Evolutionary conservation across 2,888 invertebrate genomes (phyloP).

Genomic region (Diplolepis rosae): DNA sequence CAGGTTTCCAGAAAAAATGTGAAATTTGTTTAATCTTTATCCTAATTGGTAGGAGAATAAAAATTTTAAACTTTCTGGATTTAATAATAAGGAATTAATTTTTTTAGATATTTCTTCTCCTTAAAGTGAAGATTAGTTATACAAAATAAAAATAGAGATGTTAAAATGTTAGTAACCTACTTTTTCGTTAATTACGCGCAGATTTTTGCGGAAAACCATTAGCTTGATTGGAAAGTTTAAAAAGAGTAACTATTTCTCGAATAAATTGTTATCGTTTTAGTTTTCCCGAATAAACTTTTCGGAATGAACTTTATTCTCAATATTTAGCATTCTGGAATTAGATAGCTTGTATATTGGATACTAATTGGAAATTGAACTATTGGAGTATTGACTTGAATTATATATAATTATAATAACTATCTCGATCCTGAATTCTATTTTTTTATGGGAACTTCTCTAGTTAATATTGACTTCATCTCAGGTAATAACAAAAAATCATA

Average conservation of each 20-base stretch:
- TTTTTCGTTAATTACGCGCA: background rate
- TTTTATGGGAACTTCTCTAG: no score
- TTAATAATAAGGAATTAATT: background rate
- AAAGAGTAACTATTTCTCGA: background rate
- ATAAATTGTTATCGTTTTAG: conserved; percentile 18
- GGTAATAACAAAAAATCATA: no score
- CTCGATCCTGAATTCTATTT: no score
- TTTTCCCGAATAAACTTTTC: background rate
- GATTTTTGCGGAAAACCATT: background rate
- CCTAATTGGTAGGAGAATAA: no score
- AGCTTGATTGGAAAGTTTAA: conserved; percentile 14
- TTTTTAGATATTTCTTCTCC: background rate
- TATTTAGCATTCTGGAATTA: background rate
- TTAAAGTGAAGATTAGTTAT: background rate
- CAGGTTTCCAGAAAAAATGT: no score
- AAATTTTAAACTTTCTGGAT: no score
- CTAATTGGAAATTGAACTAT: background rate
- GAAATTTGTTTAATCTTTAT: no score
- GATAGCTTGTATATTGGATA: background rate
- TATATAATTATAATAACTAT: no score
- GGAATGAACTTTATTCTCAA: background rate
- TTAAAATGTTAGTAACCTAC: conserved; percentile 33
- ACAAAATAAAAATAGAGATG: no score
- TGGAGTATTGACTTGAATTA: no score
- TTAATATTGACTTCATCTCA: no score